These are phyloP conservation scores for Drosophila helvetica DNA, from an alignment of 2,888 invertebrate species.

Conservation along the genomic window DNA sequence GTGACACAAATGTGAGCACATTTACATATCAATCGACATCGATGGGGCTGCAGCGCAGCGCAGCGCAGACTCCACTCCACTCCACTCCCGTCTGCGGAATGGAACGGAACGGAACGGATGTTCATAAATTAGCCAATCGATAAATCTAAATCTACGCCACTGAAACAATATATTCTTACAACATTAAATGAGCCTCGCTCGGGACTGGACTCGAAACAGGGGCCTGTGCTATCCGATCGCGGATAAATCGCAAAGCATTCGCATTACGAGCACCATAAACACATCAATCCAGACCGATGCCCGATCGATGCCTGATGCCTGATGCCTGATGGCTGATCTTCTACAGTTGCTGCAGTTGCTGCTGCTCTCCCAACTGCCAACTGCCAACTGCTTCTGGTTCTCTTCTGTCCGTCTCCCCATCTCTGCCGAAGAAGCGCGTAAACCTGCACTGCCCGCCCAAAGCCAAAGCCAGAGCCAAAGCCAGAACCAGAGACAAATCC, in stretches of 20 bases:
- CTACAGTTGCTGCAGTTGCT: constrained; percentile 19
- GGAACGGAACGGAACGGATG: constrained; percentile 71
- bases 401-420: constrained; percentile 19
- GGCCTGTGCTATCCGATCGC: constrained; percentile 2
- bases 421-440: constrained; percentile 29
- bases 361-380: too few relatives aligned
- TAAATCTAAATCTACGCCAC: constrained; percentile 69
- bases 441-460: constrained; percentile 1
- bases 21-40: constrained; percentile 80
- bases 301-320: constrained; percentile 24
- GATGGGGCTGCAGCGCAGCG: constrained; percentile 8
- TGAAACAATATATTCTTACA: constrained; percentile 70
- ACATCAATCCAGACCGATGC: constrained; percentile 64
- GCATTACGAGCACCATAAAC: constrained; percentile 76
- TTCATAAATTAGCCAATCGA: constrained; percentile 84
- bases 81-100: not conserved
- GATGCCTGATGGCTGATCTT: not conserved
- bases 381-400: constrained; percentile 9
- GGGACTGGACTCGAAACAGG: not conserved
- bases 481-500: not conserved
- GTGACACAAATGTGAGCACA: constrained; percentile 80
- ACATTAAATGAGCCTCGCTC: constrained; percentile 62
- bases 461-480: too few relatives aligned
- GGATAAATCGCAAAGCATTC: constrained; percentile 51
- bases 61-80: too few relatives aligned